Base-by-base conservation (phyloP, 1,140 invertebrate species). In the Whitmania pigra region DNA sequence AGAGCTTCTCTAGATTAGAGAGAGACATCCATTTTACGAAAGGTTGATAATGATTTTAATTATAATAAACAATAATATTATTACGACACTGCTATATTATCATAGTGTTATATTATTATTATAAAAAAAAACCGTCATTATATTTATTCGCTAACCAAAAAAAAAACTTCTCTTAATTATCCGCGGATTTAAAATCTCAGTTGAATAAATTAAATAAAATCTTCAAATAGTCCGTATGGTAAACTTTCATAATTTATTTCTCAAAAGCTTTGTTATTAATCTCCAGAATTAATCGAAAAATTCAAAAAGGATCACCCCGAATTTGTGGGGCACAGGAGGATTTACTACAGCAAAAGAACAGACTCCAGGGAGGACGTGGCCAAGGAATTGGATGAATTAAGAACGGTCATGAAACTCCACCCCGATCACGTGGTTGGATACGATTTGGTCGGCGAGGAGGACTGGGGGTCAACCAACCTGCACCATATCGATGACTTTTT, bases 401-500 rank as follows among this genome's bases (percentile, higher is more conserved):
- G 74, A 15, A 18, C 66, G 4, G 27, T 69, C 1, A 25, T 76
- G 11, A 60, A 75, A n/a, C 73, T 75, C 73, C 77, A 75, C 74
- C 77, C 77, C 0, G 17, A 76, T 54, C 60, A 77, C 43, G 72
- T 78, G 29, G 69, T 73, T 0, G 77, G 77, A n/a, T 77, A 71
- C 73, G 77, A 78, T 71, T 25, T 77, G 40, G 77, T 77, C 15
- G 74, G 69, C 11, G 76, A 78, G 72, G 77, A 78, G 71, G 77
- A 78, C 54, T 60, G 55, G 11, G 77, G 77, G 4, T 74, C 77
- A 71, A 77, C 77, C 13, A 69, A 76, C 11, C 57, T 78, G 29
- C 76, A 74, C 71, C 77, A 75, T 53, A 71, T 75, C 25, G 75
- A 75, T 49, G 75, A 74, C 27, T 71, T 75, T 0, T 67, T 73